Evolutionary conservation across 2,797 vertebrate species (phyloP), one percentile per base, ranked within the genome.

Genomic region (Helostoma temminkii): DNA sequence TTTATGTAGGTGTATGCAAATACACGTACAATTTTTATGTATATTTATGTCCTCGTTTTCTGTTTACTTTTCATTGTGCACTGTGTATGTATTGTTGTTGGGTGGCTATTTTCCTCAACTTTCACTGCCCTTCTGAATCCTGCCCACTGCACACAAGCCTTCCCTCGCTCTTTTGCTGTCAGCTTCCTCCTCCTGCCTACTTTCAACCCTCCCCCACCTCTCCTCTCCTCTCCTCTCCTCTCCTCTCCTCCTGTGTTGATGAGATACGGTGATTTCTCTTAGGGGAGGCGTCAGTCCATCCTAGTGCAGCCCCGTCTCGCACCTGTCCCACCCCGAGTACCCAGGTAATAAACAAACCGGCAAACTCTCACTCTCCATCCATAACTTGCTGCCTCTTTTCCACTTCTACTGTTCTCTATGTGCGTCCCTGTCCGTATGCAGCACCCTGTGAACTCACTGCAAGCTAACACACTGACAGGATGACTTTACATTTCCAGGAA

Each of bases 251-350:
- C 82, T 88, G 66, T 91, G 90, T 95, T 95, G 93, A 95, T 91
- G 92, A 94, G 94, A 95, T 95, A 94, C 93, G 94, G 94, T 95
- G 94, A 94, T 95, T 95, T 95, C 94, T 95, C 94, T 92, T 94
- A 95, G 94, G 94, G 93, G 93, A 94, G 94, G 93, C 94, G 94
- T 92, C 94, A 94, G 89, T 95, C 94, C 93, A 94, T 95, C 93
- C 93, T 95, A 94, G 93, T 94, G 92, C 94, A 95, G 92, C 94
- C 94, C 90, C 93, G 94, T 89, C 93, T 95, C 64, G 93, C 94
- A 25, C 94, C 94, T 60, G 92, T 90, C 90, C 93, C 94, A 87
- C 93, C 93, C 88, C 91, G 94, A 94, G 84, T 95, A 79, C 6
- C 93, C 90, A 95, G 94, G 94, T 95, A 95, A 95, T 92, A 90